phyloP scores from a whole-genome alignment of 2,888 invertebrate species.

The Philaethria dido region DNA sequence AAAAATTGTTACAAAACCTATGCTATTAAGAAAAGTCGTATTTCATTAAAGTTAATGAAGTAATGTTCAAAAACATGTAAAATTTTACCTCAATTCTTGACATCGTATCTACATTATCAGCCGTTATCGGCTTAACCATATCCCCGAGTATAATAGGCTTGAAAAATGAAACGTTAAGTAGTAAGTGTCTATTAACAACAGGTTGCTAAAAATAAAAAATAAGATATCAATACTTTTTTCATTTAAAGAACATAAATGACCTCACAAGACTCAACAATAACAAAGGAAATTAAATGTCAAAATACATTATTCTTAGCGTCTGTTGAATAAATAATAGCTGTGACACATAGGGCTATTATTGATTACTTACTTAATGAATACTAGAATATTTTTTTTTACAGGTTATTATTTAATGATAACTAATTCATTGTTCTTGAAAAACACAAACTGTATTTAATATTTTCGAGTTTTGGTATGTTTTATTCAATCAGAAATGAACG shows the following conservation, averaged over 20 bases:
- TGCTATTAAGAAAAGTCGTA: neutral
- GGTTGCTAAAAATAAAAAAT: neutral
- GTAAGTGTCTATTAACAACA: conserved; percentile 1
- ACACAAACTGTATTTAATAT: no score
- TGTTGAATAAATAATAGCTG: neutral
- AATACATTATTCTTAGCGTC: neutral
- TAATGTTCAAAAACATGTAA: neutral
- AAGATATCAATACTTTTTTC: neutral
- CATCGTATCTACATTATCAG: conserved; percentile 18
- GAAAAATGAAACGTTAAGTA: conserved; percentile 4
- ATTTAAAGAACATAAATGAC: neutral
- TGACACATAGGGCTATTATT: neutral
- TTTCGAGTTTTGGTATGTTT: no score
- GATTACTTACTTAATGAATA: neutral
- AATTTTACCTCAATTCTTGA: conserved; percentile 21
- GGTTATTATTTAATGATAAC: neutral
- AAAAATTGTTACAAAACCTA: neutral
- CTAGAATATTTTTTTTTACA: neutral
- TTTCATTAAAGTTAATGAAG: conserved; percentile 15
- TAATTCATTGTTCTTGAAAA: no score
- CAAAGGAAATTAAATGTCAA: neutral
- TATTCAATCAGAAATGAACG: no score
- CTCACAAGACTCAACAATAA: neutral
- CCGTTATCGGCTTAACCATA: conserved; percentile 17
- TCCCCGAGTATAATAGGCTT: conserved; percentile 17